Evolutionary conservation across 2,888 invertebrate species (phyloP).

Genomic region (Caradrina kadenii): DNA sequence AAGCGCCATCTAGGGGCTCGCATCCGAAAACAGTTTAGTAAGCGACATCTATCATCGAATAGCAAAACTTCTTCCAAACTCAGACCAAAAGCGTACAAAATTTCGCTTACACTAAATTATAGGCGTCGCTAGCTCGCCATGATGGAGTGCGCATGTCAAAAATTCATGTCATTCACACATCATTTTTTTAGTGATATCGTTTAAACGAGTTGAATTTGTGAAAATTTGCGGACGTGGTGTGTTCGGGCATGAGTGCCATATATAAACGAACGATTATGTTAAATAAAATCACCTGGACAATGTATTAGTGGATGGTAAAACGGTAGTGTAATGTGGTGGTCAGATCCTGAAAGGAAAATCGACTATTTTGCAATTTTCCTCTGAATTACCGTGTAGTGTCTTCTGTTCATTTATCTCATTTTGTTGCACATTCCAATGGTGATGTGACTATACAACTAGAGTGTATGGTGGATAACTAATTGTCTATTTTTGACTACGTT

Average conservation of each 20-base stretch:
- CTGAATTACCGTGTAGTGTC: slow-evolving; percentile 65
- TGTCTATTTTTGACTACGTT: slow-evolving; percentile 85
- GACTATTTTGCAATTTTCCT: slow-evolving; percentile 75
- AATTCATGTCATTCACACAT: slow-evolving; percentile 85
- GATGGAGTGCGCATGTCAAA: slow-evolving; percentile 88
- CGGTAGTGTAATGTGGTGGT: slow-evolving; percentile 69
- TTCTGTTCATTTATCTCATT: slow-evolving; percentile 64
- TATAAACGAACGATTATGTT: slow-evolving; percentile 75
- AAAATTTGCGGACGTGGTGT: slow-evolving; percentile 79
- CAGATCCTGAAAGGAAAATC: slow-evolving; percentile 68
- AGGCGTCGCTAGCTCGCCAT: slow-evolving; percentile 75
- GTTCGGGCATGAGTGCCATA: slow-evolving; percentile 77
- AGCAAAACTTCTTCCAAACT: slow-evolving; percentile 40
- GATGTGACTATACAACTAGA: slow-evolving; percentile 75
- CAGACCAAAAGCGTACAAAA: background rate
- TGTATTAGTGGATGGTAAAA: slow-evolving; percentile 70
- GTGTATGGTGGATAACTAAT: slow-evolving; percentile 75
- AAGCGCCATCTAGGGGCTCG: slow-evolving; percentile 12
- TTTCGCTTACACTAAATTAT: slow-evolving; percentile 1
- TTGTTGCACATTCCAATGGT: slow-evolving; percentile 75
- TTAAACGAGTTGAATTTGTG: slow-evolving; percentile 83
- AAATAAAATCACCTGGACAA: slow-evolving; percentile 68
- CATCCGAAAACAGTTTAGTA: background rate
- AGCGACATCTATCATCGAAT: slow-evolving; percentile 68
- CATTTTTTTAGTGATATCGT: slow-evolving; percentile 86